Percentiles rank a stretch among this genome's conserved stretches.
Conservation (phyloP, 2,888 invertebrate genomes). For the Cantharis nigra region DNA sequence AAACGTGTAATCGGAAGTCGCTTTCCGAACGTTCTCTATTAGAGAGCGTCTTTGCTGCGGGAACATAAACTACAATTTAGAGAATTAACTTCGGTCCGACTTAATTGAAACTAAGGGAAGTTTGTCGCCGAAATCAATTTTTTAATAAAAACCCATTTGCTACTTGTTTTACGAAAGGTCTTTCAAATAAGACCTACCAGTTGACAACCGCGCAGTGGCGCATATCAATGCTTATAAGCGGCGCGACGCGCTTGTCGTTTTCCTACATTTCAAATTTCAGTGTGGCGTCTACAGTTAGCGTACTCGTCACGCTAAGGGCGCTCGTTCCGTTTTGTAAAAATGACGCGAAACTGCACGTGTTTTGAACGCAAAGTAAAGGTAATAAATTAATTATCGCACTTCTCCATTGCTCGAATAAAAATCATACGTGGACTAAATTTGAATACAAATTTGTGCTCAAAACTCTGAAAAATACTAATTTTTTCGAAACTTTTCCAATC, state of each 20-base stretch:
- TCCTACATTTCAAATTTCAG: conserved; percentile 16
- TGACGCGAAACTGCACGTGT: conserved; percentile 24
- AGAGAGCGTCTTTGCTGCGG: background rate
- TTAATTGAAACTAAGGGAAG: background rate
- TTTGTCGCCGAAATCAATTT: background rate
- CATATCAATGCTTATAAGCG: conserved; percentile 22
- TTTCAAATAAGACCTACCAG: conserved; percentile 18
- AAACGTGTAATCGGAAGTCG: background rate
- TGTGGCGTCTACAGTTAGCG: conserved; percentile 17
- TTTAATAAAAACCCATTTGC: background rate
- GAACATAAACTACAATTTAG: background rate
- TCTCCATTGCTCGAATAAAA: background rate
- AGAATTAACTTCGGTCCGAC: background rate
- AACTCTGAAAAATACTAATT: background rate
- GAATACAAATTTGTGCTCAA: background rate
- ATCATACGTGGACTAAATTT: background rate
- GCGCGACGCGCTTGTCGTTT: conserved; percentile 21
- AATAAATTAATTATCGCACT: background rate
- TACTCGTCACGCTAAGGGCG: conserved; percentile 21
- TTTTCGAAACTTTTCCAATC: background rate
- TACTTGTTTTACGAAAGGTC: background rate
- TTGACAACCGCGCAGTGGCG: conserved; percentile 25
- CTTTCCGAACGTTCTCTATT: background rate
- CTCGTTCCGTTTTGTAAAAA: conserved; percentile 9
- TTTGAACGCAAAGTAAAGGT: background rate